Evolutionary conservation across 2,888 invertebrate species (phyloP).

Genomic region (Proisotoma minuta): DNA sequence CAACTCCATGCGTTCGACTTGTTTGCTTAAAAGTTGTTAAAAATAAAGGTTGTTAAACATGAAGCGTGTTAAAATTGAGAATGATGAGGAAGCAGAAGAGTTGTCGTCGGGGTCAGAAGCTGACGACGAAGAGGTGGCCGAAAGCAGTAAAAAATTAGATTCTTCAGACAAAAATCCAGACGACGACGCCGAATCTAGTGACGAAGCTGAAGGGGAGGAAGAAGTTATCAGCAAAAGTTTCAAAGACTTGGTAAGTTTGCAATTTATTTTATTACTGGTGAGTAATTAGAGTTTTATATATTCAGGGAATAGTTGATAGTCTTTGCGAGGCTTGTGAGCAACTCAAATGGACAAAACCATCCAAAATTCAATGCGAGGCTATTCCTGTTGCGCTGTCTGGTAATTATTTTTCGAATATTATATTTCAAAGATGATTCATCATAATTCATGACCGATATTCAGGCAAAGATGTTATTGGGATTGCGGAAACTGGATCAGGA

Average conservation of each 20-base stretch:
- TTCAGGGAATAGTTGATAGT: constrained; percentile 81
- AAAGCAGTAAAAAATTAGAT: not conserved
- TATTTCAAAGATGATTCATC: too few relatives aligned
- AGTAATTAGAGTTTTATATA: constrained; percentile 23
- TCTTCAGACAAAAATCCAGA: not conserved
- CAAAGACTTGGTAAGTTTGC: constrained; percentile 60
- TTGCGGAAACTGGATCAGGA: constrained; percentile 85
- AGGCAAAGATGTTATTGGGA: constrained; percentile 74
- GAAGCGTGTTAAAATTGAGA: not conserved
- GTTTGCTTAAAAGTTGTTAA: not conserved
- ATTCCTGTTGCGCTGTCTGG: constrained; percentile 87
- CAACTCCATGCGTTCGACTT: too few relatives aligned
- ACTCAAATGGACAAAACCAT: constrained; percentile 89
- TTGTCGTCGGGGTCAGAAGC: not conserved
- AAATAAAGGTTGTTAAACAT: not conserved
- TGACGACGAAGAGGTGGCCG: constrained; percentile 1
- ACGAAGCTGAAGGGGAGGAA: constrained; percentile 20
- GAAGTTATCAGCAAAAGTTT: constrained; percentile 51
- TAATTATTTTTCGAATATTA: constrained; percentile 48
- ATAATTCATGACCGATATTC: constrained; percentile 55
- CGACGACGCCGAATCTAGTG: not conserved
- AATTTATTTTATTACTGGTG: constrained; percentile 2
- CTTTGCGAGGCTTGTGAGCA: constrained; percentile 85
- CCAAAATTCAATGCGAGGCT: constrained; percentile 91
- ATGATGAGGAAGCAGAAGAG: not conserved